A percentile compares a stretch with the other conserved stretches of the same genome.
Evolutionary conservation across 2,113 vertebrate species (phyloP).

Genomic region (Eudyptes chrysolophus): DNA sequence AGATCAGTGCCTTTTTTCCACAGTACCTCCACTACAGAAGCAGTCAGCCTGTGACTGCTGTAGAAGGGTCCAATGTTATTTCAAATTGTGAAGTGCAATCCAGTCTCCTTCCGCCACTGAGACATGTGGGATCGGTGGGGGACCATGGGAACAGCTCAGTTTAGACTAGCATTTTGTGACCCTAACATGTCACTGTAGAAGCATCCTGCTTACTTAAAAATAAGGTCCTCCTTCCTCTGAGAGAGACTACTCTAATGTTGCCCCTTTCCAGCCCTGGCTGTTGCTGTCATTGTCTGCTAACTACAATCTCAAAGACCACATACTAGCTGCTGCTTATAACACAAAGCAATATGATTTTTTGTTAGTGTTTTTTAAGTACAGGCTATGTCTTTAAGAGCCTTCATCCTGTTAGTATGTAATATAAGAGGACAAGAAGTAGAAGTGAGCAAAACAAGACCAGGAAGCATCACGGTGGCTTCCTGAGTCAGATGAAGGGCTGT

Average conservation of each 20-base stretch:
- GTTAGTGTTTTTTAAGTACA: not conserved
- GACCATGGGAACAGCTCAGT: not conserved
- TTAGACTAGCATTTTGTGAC: not conserved
- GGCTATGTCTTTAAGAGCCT: not conserved
- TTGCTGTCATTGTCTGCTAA: not conserved
- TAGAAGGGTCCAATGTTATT: not conserved
- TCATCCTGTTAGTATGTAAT: not conserved
- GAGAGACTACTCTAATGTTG: not conserved
- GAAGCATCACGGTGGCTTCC: not conserved
- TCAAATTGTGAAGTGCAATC: not conserved
- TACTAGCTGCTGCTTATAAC: not conserved
- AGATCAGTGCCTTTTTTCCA: not conserved
- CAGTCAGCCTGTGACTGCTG: not conserved
- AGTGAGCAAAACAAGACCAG: not conserved
- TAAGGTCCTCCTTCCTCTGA: not conserved
- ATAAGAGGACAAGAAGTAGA: not conserved
- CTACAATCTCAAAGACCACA: not conserved
- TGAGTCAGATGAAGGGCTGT: rapidly evolving
- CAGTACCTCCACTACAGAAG: not conserved
- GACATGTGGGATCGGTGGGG: not conserved
- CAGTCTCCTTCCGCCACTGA: not conserved
- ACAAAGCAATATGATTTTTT: not conserved
- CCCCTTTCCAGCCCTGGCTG: not conserved
- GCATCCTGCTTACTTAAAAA: not conserved
- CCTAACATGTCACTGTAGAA: not conserved